Evolutionary conservation across 2,797 vertebrate genomes (phyloP), one percentile per base, ranked within the genome.

Genomic region (Poliocrania exsul): DNA sequence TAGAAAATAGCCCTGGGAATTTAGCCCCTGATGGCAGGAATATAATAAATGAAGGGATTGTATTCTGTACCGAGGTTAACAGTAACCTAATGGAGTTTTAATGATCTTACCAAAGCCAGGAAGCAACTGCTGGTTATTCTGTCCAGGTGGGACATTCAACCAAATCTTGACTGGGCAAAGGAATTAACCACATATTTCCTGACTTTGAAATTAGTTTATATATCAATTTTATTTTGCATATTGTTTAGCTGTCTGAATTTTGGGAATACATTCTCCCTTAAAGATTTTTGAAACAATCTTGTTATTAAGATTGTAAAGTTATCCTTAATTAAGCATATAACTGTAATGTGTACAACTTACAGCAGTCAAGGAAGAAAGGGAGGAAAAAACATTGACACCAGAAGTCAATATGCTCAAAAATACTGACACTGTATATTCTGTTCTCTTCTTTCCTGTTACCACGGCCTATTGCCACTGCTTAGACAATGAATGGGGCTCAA

Each of bases 71-170:
- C 35, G 56, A 86, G 49, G 47, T 92, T 87, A 81, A 92, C 86
- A 89, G 87, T 83, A 86, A 56, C 61, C 21, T 90, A 91, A 86
- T 85, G 17, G 40, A 21, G 9, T 82, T 95, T 82, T 95, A 85
- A 82, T 82, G 60, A 78, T 90, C 74, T 71, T 75, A 57, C 47
- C 88, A 62, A 94, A 90, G 72, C 47, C 6, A 33, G 50, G 75
- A 93, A 37, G 50, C 69, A 78, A 69, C 29, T 24, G 66, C 25
- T 86, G 53, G 31, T 40, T 86, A 79, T 42, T 77, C 61, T 86
- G 20, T 88, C 57, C 69, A 44, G 47, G 7, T 82, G 33, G 49
- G 56, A 84, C 54, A 85, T 86, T 88, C 87, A 78, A 40, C 57
- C 3, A 69, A 56, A 67, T 65, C 25, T 70, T 83, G 24, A 23